Evolutionary conservation across 1,140 invertebrate genomes (phyloP).

Genomic region (Trichogramma pretiosum): DNA sequence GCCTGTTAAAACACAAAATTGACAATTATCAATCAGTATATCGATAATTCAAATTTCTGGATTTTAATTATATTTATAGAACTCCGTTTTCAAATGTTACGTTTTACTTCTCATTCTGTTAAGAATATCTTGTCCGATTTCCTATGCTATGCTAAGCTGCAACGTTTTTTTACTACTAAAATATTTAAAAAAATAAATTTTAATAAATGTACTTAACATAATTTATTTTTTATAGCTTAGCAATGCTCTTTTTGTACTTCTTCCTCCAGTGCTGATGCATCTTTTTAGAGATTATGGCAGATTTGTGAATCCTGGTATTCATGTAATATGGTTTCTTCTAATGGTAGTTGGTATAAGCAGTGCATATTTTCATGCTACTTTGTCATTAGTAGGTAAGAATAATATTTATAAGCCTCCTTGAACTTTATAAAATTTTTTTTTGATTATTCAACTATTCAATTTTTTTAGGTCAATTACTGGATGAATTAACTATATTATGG

Average conservation of each 20-base stretch:
- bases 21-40: too few relatives aligned
- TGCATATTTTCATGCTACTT: slow-evolving; percentile 74
- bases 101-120: neutral
- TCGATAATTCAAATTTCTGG: too few relatives aligned
- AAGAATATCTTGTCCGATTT: neutral
- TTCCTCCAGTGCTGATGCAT: slow-evolving; percentile 67
- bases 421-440: neutral
- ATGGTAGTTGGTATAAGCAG: slow-evolving; percentile 71
- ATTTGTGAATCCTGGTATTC: slow-evolving; percentile 64
- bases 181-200: too few relatives aligned
- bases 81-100: too few relatives aligned
- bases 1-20: too few relatives aligned
- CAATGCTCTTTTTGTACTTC: slow-evolving; percentile 67
- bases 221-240: slow-evolving; percentile 53
- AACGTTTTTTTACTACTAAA: too few relatives aligned
- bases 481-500: slow-evolving; percentile 74
- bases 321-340: slow-evolving; percentile 66
- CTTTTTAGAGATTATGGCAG: slow-evolving; percentile 66
- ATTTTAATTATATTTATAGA: too few relatives aligned
- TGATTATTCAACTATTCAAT: slow-evolving; percentile 11
- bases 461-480: slow-evolving; percentile 59
- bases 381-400: slow-evolving; percentile 62
- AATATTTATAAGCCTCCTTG: neutral
- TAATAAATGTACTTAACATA: too few relatives aligned
- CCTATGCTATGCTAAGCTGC: too few relatives aligned